phyloP scores from a whole-genome alignment of 2,888 invertebrate genomes.

The Masnerella sp. region DNA sequence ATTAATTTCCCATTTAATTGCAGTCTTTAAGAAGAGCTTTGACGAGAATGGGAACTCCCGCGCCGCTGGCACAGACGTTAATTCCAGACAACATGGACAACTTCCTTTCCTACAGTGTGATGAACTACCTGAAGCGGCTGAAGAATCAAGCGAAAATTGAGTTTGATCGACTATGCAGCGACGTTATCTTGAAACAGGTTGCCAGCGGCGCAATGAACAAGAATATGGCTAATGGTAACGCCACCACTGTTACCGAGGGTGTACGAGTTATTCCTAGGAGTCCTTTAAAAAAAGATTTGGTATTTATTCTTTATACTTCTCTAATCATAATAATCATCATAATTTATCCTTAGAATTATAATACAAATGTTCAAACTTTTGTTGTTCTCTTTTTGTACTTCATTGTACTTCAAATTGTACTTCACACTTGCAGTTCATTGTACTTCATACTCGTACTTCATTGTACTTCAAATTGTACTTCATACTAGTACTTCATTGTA shows the following conservation, averaged over 20 bases:
- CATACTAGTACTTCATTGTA: too few relatives aligned
- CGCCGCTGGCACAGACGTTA: constrained; percentile 88
- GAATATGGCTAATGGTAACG: constrained; percentile 69
- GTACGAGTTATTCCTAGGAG: constrained; percentile 86
- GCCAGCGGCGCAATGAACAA: constrained; percentile 72
- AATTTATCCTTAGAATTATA: too few relatives aligned
- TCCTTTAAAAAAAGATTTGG: constrained; percentile 87
- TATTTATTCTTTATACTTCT: background rate
- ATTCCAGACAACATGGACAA: constrained; percentile 96
- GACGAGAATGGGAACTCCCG: constrained; percentile 92
- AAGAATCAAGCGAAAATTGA: constrained; percentile 96
- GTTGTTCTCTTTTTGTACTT: too few relatives aligned
- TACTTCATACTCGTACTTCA: too few relatives aligned
- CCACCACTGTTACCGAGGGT: constrained; percentile 83
- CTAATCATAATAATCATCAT: too few relatives aligned
- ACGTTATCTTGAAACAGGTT: constrained; percentile 84
- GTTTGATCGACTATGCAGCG: constrained; percentile 91
- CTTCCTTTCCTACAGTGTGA: constrained; percentile 93
- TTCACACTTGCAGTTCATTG: too few relatives aligned
- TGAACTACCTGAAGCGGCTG: constrained; percentile 95
- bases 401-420: too few relatives aligned
- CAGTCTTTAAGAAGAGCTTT: constrained; percentile 93
- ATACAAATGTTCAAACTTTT: too few relatives aligned
- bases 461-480: too few relatives aligned
- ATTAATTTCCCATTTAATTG: too few relatives aligned